Percentiles rank a stretch among this genome's conserved stretches.
Conservation (phyloP, 2,113 vertebrate species). For the Camelus bactrianus region DNA sequence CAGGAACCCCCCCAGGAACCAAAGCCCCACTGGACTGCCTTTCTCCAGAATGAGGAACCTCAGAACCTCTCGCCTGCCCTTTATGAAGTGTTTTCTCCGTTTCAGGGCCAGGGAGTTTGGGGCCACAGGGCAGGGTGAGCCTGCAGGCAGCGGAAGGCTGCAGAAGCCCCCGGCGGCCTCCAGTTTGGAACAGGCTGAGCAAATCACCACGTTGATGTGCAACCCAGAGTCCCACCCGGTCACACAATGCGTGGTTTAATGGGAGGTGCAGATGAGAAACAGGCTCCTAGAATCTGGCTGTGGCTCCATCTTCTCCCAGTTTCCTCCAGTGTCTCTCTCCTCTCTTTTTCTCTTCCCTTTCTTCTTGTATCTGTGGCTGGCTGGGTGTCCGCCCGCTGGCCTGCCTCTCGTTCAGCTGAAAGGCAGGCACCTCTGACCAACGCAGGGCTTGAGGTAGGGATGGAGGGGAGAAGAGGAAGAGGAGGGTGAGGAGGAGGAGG, state of each 20-base stretch:
- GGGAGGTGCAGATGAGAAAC: slow-evolving; percentile 68
- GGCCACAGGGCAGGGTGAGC: neutral
- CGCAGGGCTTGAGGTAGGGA: neutral
- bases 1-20: neutral
- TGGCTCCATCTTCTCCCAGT: neutral
- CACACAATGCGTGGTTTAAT: neutral
- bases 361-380: neutral
- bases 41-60: slow-evolving; percentile 70
- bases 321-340: neutral
- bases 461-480: neutral
- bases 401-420: neutral
- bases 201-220: neutral
- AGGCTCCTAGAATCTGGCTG: neutral
- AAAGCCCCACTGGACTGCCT: slow-evolving; percentile 49
- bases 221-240: slow-evolving; percentile 42
- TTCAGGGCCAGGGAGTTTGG: neutral
- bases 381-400: neutral
- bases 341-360: neutral
- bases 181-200: neutral
- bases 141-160: slow-evolving; percentile 40
- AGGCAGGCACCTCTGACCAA: neutral
- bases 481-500: neutral
- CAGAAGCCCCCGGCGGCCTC: neutral
- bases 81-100: slow-evolving; percentile 73
- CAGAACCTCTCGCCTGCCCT: slow-evolving; percentile 50